Base-by-base conservation (phyloP, 1,140 invertebrate genomes). In the Oryzaephilus surinamensis region DNA sequence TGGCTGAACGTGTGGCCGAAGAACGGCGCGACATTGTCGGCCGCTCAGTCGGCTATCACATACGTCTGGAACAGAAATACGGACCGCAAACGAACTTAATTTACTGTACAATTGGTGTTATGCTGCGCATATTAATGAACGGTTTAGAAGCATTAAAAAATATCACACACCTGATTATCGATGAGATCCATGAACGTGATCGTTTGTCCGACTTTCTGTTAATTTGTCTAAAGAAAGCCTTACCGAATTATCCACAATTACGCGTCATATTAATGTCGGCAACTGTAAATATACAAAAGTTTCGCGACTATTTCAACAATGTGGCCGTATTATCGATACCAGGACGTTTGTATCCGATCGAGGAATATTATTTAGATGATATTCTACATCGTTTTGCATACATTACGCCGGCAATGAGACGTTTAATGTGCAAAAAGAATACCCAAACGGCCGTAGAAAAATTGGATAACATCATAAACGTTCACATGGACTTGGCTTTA, bases 171-270 rank as follows among this genome's bases (percentile, higher is more conserved):
- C 68, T 91, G 16, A 75, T 91, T 12, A 76, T 95, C 41, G 95
- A 98, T 61, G 95, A 98, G 68, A 79, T 96, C 32, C 93, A 97
- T 61, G 93, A 97, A 63, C 70, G 94, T 0, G 92, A 97, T 61
- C 76, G 87, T 49, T 83, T 91, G 54, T 82, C 84, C 32, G 95
- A 98, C 64, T 97, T 97, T 63, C 66, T 97, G 10, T 61, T 97
- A 21, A 84, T 93, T 33, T 79, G 85, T 10, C 57, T 97, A 6
- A 76, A 82, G 36, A 81, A 93, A 50, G 75, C 79, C 3, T 54
- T 96, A 4, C 57, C 70, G 1, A 74, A 79, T 11, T 81, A 78
- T 50, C 73, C 75, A 39, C 70, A 82, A 40, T 62, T 97, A 0
- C 82, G 82, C 45, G 46, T 98, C 0, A 72, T 98, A 30, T 68